phyloP scores from a whole-genome alignment of 2,888 invertebrate genomes.

The Netelia fuscicornis region DNA sequence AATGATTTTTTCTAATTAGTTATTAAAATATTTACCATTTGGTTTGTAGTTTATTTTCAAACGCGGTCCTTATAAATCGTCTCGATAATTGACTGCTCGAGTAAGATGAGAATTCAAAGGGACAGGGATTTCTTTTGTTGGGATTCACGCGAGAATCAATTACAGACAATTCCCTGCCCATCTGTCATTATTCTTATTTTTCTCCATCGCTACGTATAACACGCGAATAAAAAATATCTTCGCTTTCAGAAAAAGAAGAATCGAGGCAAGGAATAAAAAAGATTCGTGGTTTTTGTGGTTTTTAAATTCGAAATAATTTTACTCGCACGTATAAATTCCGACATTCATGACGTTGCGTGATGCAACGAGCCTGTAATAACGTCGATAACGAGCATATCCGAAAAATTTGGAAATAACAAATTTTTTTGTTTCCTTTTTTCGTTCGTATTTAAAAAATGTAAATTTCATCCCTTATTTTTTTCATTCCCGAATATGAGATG shows the following conservation, averaged over 20 bases:
- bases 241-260: not conserved
- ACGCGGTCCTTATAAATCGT: not conserved
- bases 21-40: too few relatives aligned
- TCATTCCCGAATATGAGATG: not conserved
- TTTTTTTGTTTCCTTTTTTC: too few relatives aligned
- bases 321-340: not conserved
- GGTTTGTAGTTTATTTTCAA: too few relatives aligned
- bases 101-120: not conserved
- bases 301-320: conserved; percentile 7
- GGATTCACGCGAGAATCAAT: conserved; percentile 13
- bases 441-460: too few relatives aligned
- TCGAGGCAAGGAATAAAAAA: not conserved
- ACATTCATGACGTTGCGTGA: too few relatives aligned
- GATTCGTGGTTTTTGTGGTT: conserved; percentile 11
- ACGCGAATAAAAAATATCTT: not conserved
- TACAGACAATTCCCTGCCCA: conserved; percentile 31
- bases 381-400: too few relatives aligned
- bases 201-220: not conserved
- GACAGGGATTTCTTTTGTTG: not conserved
- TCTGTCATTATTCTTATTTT: conserved; percentile 24
- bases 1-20: not conserved
- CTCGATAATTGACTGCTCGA: conserved; percentile 18
- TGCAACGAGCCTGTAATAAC: too few relatives aligned
- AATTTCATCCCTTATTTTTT: too few relatives aligned
- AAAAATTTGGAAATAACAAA: too few relatives aligned